Evolutionary conservation across 2,113 vertebrate genomes (phyloP).

Genomic region (Tenebrosternarchus preto): DNA sequence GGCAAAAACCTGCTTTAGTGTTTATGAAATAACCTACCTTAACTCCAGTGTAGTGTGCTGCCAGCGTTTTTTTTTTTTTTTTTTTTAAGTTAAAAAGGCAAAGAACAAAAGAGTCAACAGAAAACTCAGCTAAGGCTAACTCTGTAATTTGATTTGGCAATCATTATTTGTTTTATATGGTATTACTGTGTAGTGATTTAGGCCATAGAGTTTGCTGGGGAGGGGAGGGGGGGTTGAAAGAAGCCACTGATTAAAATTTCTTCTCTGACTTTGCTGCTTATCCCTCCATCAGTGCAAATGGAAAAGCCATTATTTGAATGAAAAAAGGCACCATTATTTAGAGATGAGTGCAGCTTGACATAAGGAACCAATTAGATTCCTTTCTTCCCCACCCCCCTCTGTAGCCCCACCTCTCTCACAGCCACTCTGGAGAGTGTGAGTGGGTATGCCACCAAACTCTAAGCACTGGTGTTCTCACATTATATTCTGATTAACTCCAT

Average conservation of each 20-base stretch:
- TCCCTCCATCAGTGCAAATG: conserved; percentile 58
- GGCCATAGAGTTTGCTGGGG: background rate
- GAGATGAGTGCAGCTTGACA: conserved; percentile 71
- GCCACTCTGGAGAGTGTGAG: conserved; percentile 38
- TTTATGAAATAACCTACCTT: background rate
- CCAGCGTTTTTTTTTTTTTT: no score
- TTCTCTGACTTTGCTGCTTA: conserved; percentile 23
- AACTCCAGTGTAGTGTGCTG: background rate
- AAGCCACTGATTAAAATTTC: conserved; percentile 27
- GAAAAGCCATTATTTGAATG: conserved; percentile 72
- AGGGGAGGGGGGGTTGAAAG: background rate
- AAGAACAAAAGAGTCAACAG: background rate
- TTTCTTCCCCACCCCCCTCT: conserved; percentile 41
- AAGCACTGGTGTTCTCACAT: background rate
- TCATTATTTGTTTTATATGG: background rate
- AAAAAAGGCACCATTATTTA: conserved; percentile 71
- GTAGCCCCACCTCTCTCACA: conserved; percentile 31
- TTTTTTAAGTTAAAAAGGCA: background rate
- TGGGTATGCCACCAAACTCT: conserved; percentile 22
- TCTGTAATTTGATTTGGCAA: background rate
- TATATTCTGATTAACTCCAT: conserved; percentile 19
- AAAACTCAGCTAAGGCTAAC: background rate
- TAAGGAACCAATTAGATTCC: conserved; percentile 76
- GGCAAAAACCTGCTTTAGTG: background rate
- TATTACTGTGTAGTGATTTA: background rate